Evolutionary conservation across 2,888 invertebrate species (phyloP).

Genomic region (Agrotis exclamationis): DNA sequence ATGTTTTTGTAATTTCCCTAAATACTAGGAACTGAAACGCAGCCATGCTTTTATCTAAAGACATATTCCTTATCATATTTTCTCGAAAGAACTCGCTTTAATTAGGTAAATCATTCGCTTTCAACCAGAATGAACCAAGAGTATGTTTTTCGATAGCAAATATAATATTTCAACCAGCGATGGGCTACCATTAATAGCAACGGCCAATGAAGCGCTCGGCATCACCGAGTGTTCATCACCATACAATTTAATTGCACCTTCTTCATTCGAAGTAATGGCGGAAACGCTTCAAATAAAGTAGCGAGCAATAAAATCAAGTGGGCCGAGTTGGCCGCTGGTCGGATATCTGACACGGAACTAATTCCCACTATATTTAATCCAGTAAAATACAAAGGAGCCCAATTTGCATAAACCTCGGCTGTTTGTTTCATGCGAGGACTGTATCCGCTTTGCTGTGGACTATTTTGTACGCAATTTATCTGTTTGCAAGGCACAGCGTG

Average conservation of each 20-base stretch:
- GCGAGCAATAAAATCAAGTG: slow-evolving; percentile 83
- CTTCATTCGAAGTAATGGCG: slow-evolving; percentile 70
- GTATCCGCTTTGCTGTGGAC: slow-evolving; percentile 86
- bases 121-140: not conserved
- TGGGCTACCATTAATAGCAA: slow-evolving; percentile 20
- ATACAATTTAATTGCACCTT: slow-evolving; percentile 63
- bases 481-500: slow-evolving; percentile 74
- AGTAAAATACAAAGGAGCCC: slow-evolving; percentile 89
- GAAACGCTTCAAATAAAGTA: slow-evolving; percentile 80
- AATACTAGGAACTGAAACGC: slow-evolving; percentile 11
- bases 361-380: slow-evolving; percentile 90
- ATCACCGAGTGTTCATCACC: slow-evolving; percentile 46
- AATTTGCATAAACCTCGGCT: slow-evolving; percentile 90
- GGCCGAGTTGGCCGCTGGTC: slow-evolving; percentile 74
- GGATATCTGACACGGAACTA: slow-evolving; percentile 90
- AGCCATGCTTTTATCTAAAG: not conserved
- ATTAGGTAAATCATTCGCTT: not conserved
- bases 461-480: slow-evolving; percentile 87
- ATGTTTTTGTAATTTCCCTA: not conserved
- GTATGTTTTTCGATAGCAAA: not conserved
- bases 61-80: not conserved
- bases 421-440: slow-evolving; percentile 89
- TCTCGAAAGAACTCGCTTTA: not conserved
- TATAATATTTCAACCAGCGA: slow-evolving; percentile 13
- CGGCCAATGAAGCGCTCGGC: slow-evolving; percentile 34